Base-by-base conservation (phyloP, 2,888 invertebrate species). In the Synanthedon tipuliformis region DNA sequence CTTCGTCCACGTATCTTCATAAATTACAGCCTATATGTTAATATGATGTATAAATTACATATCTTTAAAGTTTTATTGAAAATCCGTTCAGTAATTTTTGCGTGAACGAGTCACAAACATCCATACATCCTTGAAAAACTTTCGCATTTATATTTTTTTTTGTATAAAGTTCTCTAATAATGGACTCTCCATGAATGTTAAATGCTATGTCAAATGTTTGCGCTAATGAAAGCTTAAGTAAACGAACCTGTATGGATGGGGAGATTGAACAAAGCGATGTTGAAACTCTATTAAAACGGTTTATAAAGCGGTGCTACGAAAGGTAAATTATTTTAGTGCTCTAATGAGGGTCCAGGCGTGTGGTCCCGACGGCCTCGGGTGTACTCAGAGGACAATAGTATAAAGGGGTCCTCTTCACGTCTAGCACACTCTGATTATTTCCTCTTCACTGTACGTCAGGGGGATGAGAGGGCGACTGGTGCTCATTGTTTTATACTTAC, bases 341-440 rank as follows among this genome's bases (percentile, higher is more conserved):
- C 61, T 75, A 72, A 77, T 72, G 69, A 71, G 66, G 67, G 64
- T 60, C 59, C 57, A 61, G 59, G 65, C 62, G 71, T 69, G 69
- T 68, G 71, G 69, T 69, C 68, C 56, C 57, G 16, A 41, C 54
- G 45, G 55, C 50, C 54, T 52, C 54, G 57, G 51, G 53, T 34
- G 34, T 49, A 55, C 58, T 53, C 50, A 49, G 59, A 59, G 61
- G 61, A 75, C 76, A 76, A 75, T 75, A 59, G 63, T 57, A 65
- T 65, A 67, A 70, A 71, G 65, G 63, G 16, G 49, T 12, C 68
- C 68, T 65, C 73, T 70, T 59, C 54, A 57, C 61, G 60, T 71
- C 64, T 67, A 68, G 73, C 63, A 68, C 70, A 67, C 68, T 70
- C 68, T 70, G 72, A 75, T 78, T 74, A 77, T 76, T 78, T 78